A percentile compares a stretch with the other conserved stretches of the same genome.
These are phyloP conservation scores for Sebastes reedi DNA, from an alignment of 2,797 vertebrate genomes.

Conservation along the genomic window DNA sequence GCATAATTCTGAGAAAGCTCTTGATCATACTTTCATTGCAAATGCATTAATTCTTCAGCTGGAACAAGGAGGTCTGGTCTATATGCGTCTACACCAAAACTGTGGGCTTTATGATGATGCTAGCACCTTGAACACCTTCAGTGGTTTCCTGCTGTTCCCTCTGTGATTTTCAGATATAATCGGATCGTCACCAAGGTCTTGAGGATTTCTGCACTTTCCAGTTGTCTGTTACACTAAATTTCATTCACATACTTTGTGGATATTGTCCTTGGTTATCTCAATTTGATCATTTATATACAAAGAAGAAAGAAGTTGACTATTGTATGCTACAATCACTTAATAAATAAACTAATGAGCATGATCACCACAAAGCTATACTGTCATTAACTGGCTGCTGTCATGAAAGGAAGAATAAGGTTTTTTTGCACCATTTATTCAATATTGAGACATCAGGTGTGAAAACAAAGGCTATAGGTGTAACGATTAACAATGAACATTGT, in stretches of 20 bases:
- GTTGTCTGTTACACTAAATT: background rate
- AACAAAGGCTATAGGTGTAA: background rate
- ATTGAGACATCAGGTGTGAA: background rate
- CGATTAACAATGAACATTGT: background rate
- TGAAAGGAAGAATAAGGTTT: background rate
- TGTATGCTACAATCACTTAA: background rate
- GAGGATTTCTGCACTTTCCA: background rate
- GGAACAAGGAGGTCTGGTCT: conserved; percentile 1
- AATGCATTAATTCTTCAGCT: conserved; percentile 8
- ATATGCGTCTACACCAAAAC: background rate
- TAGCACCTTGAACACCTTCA: background rate
- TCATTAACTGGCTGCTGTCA: background rate
- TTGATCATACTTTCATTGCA: background rate
- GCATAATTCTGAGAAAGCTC: background rate
- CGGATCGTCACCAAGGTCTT: background rate
- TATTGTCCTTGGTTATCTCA: background rate
- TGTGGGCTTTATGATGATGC: background rate
- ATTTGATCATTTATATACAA: background rate
- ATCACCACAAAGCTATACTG: background rate
- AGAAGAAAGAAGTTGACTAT: too few relatives aligned
- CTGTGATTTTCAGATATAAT: background rate
- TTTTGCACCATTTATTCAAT: background rate
- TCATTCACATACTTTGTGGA: background rate
- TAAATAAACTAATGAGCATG: background rate
- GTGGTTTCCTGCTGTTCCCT: background rate